A percentile compares a stretch with the other conserved stretches of the same genome.
Conservation (phyloP, 2,888 invertebrate genomes). For the Druceiella hillmani region DNA sequence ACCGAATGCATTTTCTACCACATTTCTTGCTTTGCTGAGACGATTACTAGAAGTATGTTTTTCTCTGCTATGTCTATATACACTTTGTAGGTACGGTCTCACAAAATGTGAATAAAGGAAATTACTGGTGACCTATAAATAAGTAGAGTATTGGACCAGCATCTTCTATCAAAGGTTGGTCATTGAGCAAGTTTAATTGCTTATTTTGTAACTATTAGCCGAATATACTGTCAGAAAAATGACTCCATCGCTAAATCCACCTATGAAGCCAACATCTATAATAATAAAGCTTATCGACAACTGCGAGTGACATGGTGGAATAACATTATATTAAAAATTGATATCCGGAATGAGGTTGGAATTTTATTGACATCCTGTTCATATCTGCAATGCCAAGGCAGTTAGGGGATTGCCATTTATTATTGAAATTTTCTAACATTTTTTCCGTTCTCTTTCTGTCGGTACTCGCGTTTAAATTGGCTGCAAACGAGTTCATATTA, state of each 20-base stretch:
- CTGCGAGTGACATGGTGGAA: conserved; percentile 20
- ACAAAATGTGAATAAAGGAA: conserved; percentile 18
- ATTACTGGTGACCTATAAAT: conserved; percentile 15
- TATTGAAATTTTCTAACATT: conserved; percentile 22
- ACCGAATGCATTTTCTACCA: conserved; percentile 20
- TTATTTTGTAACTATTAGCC: conserved; percentile 11
- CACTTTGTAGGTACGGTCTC: conserved; percentile 17
- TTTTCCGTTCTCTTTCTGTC: conserved; percentile 15
- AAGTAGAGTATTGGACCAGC: conserved; percentile 21
- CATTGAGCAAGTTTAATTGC: conserved; percentile 18
- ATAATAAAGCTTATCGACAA: conserved; percentile 13
- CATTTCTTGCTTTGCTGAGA: conserved; percentile 19
- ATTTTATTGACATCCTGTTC: conserved; percentile 26
- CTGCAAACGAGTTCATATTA: conserved; percentile 21
- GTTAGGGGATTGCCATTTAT: conserved; percentile 25
- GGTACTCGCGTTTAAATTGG: conserved; percentile 17
- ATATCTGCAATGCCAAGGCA: conserved; percentile 24
- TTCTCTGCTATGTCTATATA: conserved; percentile 16
- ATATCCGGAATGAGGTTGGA: conserved; percentile 23
- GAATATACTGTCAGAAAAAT: conserved; percentile 24
- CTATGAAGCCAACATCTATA: conserved; percentile 21
- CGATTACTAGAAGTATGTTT: conserved; percentile 18
- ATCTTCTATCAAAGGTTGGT: conserved; percentile 18
- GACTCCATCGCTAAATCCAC: conserved; percentile 24
- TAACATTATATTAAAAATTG: conserved; percentile 18